A percentile compares a stretch with the other conserved stretches of the same genome.
Conservation (phyloP, 2,113 vertebrate species). For the Syngnathus floridae region DNA sequence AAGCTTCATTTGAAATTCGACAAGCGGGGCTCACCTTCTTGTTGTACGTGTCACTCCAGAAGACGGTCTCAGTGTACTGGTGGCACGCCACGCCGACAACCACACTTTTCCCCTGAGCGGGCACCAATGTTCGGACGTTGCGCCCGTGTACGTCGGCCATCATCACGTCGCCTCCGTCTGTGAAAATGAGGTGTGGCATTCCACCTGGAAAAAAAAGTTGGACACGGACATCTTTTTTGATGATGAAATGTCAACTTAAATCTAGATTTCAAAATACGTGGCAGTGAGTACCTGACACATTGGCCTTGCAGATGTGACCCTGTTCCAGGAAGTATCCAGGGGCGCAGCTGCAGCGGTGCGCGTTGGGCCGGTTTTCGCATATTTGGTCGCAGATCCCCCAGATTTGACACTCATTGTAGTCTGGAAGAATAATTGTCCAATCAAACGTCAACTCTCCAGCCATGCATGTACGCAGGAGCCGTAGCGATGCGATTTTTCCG, state of each 20-base stretch:
- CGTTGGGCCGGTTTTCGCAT: constrained; percentile 67
- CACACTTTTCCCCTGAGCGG: constrained; percentile 57
- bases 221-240: not conserved
- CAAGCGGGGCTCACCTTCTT: constrained; percentile 54
- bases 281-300: constrained; percentile 55
- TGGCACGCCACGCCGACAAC: constrained; percentile 62
- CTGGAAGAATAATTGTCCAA: constrained; percentile 33
- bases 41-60: constrained; percentile 68
- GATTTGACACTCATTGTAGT: constrained; percentile 70
- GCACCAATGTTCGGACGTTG: constrained; percentile 54
- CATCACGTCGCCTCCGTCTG: constrained; percentile 65
- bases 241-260: no score
- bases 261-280: no score
- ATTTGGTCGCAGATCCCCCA: constrained; percentile 75
- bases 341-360: constrained; percentile 67
- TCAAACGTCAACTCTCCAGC: no score
- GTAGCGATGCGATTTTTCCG: not conserved
- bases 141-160: constrained; percentile 68
- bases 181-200: constrained; percentile 69
- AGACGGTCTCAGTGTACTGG: constrained; percentile 48
- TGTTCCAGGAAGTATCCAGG: constrained; percentile 66
- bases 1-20: not conserved
- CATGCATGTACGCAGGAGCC: not conserved
- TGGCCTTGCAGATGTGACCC: constrained; percentile 65
- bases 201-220: constrained; percentile 44